These are phyloP conservation scores for Bombus soroeensis DNA, from an alignment of 1,140 invertebrate genomes.

Conservation along the genomic window DNA sequence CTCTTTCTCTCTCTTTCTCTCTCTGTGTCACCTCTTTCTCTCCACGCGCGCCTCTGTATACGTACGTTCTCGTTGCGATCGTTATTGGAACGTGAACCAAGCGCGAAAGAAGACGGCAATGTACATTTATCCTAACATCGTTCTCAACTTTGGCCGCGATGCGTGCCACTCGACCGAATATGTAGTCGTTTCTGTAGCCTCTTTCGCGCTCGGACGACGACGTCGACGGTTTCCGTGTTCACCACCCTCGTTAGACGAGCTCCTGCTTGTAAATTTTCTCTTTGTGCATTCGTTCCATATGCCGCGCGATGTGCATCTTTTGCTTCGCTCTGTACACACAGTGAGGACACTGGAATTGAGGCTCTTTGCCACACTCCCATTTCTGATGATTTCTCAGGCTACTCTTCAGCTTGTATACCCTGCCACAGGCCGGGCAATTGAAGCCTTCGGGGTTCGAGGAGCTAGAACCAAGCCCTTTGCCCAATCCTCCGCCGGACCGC, in stretches of 20 bases:
- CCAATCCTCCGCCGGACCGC: conserved; percentile 77
- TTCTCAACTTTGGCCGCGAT: background rate
- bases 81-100: conserved; percentile 4
- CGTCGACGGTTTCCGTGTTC: conserved; percentile 38
- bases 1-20: background rate
- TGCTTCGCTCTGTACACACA: conserved; percentile 92
- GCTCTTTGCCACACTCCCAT: conserved; percentile 94
- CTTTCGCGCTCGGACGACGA: conserved; percentile 41
- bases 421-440: conserved; percentile 90
- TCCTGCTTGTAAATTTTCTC: conserved; percentile 85
- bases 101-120: background rate
- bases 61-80: background rate
- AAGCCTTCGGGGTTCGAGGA: conserved; percentile 84
- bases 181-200: background rate
- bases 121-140: background rate
- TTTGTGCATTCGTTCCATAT: conserved; percentile 94
- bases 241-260: conserved; percentile 70
- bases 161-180: background rate
- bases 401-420: conserved; percentile 92
- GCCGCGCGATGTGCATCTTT: conserved; percentile 93
- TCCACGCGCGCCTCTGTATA: background rate
- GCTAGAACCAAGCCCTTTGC: conserved; percentile 76
- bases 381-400: conserved; percentile 93
- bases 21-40: background rate
- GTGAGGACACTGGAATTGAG: conserved; percentile 91